Percentiles rank a stretch among this genome's conserved stretches.
phyloP scores from a whole-genome alignment of 1,140 invertebrate genomes.

The Drosophila arizonae region DNA sequence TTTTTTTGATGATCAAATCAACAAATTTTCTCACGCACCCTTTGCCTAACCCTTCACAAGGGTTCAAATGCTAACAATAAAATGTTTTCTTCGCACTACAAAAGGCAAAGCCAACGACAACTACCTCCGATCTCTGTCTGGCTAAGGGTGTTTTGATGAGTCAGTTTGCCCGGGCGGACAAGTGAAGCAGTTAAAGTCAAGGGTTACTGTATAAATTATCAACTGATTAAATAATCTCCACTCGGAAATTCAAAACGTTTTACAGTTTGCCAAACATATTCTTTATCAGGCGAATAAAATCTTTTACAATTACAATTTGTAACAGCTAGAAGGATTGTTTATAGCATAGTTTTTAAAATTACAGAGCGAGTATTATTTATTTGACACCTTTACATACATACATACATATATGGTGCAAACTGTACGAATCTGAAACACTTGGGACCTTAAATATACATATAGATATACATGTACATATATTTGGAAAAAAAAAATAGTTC shows the following conservation, averaged over 20 bases:
- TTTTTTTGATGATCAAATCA: slow-evolving; percentile 4
- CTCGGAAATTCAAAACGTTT: background rate
- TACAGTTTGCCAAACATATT: background rate
- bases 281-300: slow-evolving; percentile 5
- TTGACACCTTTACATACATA: background rate
- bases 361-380: background rate
- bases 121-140: background rate
- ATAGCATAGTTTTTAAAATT: background rate
- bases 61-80: slow-evolving; percentile 9
- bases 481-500: no score
- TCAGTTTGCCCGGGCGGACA: background rate
- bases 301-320: background rate
- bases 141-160: slow-evolving; percentile 5
- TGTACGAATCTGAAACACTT: background rate
- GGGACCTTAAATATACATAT: no score
- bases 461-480: no score
- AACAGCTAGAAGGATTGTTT: background rate
- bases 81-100: slow-evolving; percentile 5
- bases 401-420: background rate
- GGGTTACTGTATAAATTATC: slow-evolving; percentile 3
- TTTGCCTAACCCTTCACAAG: slow-evolving; percentile 1
- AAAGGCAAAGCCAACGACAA: background rate
- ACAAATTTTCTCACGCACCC: slow-evolving; percentile 15
- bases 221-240: slow-evolving; percentile 1
- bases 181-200: slow-evolving; percentile 17